Evolutionary conservation across 2,797 vertebrate species (phyloP), one percentile per base, ranked within the genome.

Genomic region (Denticeps clupeoides): DNA sequence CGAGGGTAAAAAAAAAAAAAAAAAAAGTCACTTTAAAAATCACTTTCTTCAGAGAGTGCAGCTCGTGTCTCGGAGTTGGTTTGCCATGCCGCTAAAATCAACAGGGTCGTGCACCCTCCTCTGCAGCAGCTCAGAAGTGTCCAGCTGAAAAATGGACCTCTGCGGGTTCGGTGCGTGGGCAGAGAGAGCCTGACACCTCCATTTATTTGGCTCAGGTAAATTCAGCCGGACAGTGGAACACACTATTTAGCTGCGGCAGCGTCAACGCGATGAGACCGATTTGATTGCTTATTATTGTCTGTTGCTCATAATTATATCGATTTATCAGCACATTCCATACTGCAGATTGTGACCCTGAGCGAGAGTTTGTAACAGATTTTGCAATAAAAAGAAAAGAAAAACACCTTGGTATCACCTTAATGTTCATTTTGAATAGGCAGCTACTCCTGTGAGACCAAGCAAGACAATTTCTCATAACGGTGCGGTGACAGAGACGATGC

Each of bases 181-280:
- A 65, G 69, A 74, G 74, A 77, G 80, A 77, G 63, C 62, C 71
- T 77, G 77, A 82, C 78, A 79, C 69, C 22, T 45, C 70, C 78
- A 82, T 81, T 77, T 73, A 72, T 81, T 81, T 74, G 67, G 72
- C 70, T 78, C 77, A 79, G 74, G 76, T 82, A 74, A 75, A 75
- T 60, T 59, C 69, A 69, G 72, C 51, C 66, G 64, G 75, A 78
- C 80, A 76, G 73, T 56, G 61, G 55, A 70, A 70, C 55, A 60
- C 70, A 49, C 63, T 52, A 62, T n/a, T 55, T 65, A n/a, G 73
- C 65, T 56, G 62, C 65, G 60, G 56, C 60, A 7, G 63, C 68
- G 22, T n/a, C n/a, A 63, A 68, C 60, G 64, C 63, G 64, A 68
- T 70, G 56, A 67, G 66, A 71, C 69, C 71, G 70, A 60, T 56